Base-by-base conservation (phyloP, 2,797 vertebrate genomes). In the Myotis findleyi region DNA sequence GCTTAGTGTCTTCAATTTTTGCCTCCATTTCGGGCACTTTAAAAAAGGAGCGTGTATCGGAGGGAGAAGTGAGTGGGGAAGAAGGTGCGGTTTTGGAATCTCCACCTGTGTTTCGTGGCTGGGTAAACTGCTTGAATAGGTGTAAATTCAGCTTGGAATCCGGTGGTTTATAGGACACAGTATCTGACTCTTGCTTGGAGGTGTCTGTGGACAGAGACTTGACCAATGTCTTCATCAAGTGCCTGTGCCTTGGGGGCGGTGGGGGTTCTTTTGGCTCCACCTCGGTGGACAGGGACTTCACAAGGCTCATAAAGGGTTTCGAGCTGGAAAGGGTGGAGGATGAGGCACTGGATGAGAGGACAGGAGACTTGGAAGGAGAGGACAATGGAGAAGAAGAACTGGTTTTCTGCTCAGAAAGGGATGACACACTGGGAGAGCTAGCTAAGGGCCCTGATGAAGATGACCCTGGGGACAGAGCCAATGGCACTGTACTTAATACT, bases 11-110 rank as follows among this genome's bases (percentile, higher is more conserved):
- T 97, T 99, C 99, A 7, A 99, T 99, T 96, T 99, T 99, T 55
- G 99, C 99, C 98, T 99, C 99, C 80, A 99, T 99, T 95, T 99
- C 99, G n/a, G 99, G 99, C 69, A 99, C 99, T 97, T 99, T 99
- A 97, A 99, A 99, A 98, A 99, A 99, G 97, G 99, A 99, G 80
- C 99, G 99, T 57, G 98, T 98, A 27, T 99, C 99, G 0, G 98
- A 99, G 62, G 99, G 99, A 2, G 99, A 99, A 8, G 99, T 99
- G 53, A 99, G 96, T 0, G 99, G 99, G 33, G 99, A 99, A 0
- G 99, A 99, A 38, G 99, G 99, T 20, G 99, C 99, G 0, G 99
- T 99, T 98, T 99, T 99, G 71, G 99, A 99, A 95, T 99, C 99
- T 1, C 98, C 98, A 77, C 98, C 97, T 0, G 99, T 98, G 96